Base-by-base conservation (phyloP, 2,888 invertebrate genomes). In the Ornithoptera priamus region DNA sequence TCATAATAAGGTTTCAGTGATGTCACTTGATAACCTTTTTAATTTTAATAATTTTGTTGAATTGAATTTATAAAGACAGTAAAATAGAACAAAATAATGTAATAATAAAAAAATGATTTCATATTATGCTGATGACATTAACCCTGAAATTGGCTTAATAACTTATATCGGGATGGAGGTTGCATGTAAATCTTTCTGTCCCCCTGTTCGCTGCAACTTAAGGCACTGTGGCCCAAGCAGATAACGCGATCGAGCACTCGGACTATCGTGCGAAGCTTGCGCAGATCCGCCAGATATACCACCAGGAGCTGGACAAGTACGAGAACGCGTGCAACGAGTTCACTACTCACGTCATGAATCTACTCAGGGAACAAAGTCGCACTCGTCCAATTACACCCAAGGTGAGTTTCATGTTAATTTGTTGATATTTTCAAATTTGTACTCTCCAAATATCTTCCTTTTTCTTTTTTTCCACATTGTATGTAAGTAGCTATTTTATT, bases 291-390 rank as follows among this genome's bases (percentile, higher is more conserved):
- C 98, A 98, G 93, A 99, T 99, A 81, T 99, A 99, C 93, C 99
- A 99, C 90, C 98, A 99, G 92, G 99, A 99, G 92, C 92, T 99
- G 83, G 99, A 99, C 92, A 99, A 99, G 94, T 99, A 99, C 86
- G 99, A 99, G 93, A 99, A 99, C 94, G 99, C 99, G n/a, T 99
- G 99, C 93, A 98, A 98, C 90, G 99, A 99, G 94, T 99, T 99
- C 92, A 99, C 99, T 71, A 99, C 99, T n/a, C 99, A 99, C 93
- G 99, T 99, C 77, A 98, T 99, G 97, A 99, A 99, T 90, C 93
- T 99, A 79, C 94, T 99, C 75, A 94, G 99, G 70, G 98, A 99
- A 91, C 99, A 99, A 93, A 98, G 98, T 83, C 97, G 99, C 82
- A 99, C 99, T 77, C 94, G 99, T 79, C 99, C 99, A 67, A 99